Conservation (phyloP, 2,113 vertebrate genomes). For the Sylvietta virens region DNA sequence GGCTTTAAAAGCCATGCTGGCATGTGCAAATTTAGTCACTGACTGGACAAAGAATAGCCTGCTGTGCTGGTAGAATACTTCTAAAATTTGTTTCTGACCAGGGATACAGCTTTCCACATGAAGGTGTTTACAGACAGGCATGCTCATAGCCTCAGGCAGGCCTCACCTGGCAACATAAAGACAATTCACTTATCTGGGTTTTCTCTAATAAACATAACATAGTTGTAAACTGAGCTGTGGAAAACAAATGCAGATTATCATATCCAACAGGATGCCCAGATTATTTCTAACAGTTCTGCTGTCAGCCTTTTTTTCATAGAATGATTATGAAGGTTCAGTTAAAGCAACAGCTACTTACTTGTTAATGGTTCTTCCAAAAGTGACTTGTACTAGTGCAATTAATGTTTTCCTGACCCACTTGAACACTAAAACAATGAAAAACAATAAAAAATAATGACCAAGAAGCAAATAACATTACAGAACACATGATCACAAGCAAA, state of each 20-base stretch:
- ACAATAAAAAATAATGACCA: not conserved
- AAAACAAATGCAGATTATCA: not conserved
- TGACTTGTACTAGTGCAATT: slow-evolving; percentile 98
- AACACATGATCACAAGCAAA: not conserved
- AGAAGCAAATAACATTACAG: not conserved
- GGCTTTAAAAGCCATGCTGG: not conserved
- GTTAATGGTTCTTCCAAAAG: slow-evolving; percentile 99
- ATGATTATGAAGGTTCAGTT: not conserved
- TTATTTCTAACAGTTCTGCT: not conserved
- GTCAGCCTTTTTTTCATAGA: not conserved
- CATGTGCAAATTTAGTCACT: not conserved
- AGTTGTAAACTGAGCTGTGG: not conserved
- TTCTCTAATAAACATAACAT: not conserved
- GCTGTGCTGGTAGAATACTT: not conserved
- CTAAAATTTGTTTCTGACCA: not conserved
- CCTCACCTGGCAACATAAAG: not conserved
- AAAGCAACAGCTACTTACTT: slow-evolving; percentile 82
- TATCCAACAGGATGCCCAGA: not conserved
- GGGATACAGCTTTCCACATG: not conserved
- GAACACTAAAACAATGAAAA: slow-evolving; percentile 85
- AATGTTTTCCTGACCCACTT: slow-evolving; percentile 99
- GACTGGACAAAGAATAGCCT: not conserved
- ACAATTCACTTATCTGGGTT: not conserved
- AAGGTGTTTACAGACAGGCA: not conserved
- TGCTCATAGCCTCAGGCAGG: not conserved